Evolutionary conservation across 1,140 invertebrate genomes (phyloP), one percentile per base, ranked within the genome.

Genomic region (Drosophila kurseongensis): DNA sequence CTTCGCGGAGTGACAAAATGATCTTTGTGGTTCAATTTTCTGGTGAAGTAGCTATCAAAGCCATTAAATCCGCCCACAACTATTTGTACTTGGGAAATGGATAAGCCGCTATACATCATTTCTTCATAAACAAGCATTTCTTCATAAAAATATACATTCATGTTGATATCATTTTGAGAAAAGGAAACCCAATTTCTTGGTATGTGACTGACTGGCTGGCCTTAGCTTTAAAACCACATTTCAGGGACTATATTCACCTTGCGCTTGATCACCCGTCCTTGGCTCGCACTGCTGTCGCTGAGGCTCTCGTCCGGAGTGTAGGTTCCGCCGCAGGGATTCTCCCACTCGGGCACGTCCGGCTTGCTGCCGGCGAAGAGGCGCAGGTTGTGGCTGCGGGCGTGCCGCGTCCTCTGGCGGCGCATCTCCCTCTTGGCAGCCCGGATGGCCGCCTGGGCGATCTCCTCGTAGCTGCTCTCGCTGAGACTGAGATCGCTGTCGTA

Each of bases 311-410:
- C 56, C 2, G 71, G 56, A 14, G 56, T 29, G 32, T 76, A 80
- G 59, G 38, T 44, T 7, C 83, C 88, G 4, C 80, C 77, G 65
- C 88, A 90, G 7, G 88, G 82, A 60, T 91, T 91, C 75, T 84
- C 71, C 88, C 88, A 91, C 16, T 83, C 86, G 8, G 86, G 67
- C 1, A 68, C 18, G 29, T 73, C 44, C 4, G 23, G 12, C 13
- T 50, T 44, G 14, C 29, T n/a, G 4, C 59, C 44, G 12, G 42
- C 23, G 5, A 88, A 89, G 40, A 77, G 76, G 3, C 44, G 27
- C 12, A 84, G 27, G 12, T 18, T 59, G 29, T 88, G 80, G 42
- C 83, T 89, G 45, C 84, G 84, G 8, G 80, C 58, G 14, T 80
- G 84, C 1, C 84, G 57, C 16, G 72, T 77, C 32, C 73, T 50